These are phyloP conservation scores for Dolichotis patagonum DNA, from an alignment of 2,113 vertebrate species.

Conservation along the genomic window DNA sequence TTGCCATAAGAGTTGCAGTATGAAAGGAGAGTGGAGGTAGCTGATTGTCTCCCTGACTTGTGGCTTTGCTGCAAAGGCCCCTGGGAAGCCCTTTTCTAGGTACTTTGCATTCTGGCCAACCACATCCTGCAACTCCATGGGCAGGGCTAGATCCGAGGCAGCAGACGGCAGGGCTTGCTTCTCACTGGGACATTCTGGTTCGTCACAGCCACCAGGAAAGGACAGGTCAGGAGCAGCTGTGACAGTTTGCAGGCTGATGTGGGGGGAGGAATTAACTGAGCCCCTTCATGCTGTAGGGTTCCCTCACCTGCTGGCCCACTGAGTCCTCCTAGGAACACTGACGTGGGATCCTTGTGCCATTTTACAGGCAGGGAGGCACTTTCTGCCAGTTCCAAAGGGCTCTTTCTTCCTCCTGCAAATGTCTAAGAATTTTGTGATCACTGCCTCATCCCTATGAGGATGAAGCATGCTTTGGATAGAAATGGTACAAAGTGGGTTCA, in stretches of 20 bases:
- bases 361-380: background rate
- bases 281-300: background rate
- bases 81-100: conserved; percentile 66
- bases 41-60: conserved; percentile 63
- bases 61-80: conserved; percentile 82
- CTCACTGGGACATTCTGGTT: rapidly evolving
- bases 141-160: background rate
- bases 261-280: background rate
- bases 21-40: conserved; percentile 68
- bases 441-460: rapidly evolving
- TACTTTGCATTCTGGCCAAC: conserved; percentile 54
- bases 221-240: background rate
- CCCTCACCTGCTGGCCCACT: rapidly evolving
- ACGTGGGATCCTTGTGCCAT: background rate
- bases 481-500: rapidly evolving
- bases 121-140: conserved; percentile 77
- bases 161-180: background rate
- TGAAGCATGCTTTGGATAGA: background rate
- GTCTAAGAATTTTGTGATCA: rapidly evolving
- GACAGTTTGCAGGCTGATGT: background rate
- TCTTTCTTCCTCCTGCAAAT: background rate
- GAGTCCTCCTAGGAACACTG: rapidly evolving
- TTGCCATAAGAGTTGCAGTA: background rate
- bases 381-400: rapidly evolving
- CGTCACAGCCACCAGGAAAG: background rate